Evolutionary conservation across 2,797 vertebrate genomes (phyloP), one percentile per base, ranked within the genome.

Genomic region (Lophius americanus): DNA sequence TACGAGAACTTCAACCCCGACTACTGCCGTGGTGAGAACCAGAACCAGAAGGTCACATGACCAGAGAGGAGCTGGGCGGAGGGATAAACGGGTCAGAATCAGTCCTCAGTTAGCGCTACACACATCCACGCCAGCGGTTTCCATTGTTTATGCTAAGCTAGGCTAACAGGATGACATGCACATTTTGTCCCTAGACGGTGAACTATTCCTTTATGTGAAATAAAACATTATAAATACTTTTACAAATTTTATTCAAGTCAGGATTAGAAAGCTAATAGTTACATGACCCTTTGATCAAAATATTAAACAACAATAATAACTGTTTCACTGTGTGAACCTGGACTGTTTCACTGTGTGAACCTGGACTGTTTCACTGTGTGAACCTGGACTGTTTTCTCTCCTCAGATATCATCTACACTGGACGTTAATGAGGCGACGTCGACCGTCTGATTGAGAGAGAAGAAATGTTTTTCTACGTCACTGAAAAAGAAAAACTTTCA

Each of bases 1-100:
- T 99, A 98, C 0, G 96, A 99, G 82, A 98, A 98, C 94, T 95
- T 96, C 92, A 95, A 96, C 94, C 96, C 96, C 4, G 95, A 97
- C 52, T 96, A 94, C 89, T 95, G 95, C 87, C 94, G 94, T 69
- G 94, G 97, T 97, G 83, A 83, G 86, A 3, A n/a, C 13, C 48
- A 33, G 9, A 33, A 4, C 9, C 49, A 23, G 23, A 23, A 23
- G 2, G 23, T 23, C 23, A 23, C 23, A 23, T 23, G 23, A 23
- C 23, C 23, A 23, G 23, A 23, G 23, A 23, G 23, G 23, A 23
- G 23, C 23, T 23, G 23, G 23, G 23, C 23, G 23, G 23, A 23
- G 23, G 23, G 23, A 23, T 23, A 23, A 23, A 23, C 23, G 23
- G 23, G 23, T 23, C 23, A 23, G 23, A 23, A 23, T 23, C 23